Evolutionary conservation across 2,797 vertebrate species (phyloP), one percentile per base, ranked within the genome.

Genomic region (Neopelma chrysocephalum): DNA sequence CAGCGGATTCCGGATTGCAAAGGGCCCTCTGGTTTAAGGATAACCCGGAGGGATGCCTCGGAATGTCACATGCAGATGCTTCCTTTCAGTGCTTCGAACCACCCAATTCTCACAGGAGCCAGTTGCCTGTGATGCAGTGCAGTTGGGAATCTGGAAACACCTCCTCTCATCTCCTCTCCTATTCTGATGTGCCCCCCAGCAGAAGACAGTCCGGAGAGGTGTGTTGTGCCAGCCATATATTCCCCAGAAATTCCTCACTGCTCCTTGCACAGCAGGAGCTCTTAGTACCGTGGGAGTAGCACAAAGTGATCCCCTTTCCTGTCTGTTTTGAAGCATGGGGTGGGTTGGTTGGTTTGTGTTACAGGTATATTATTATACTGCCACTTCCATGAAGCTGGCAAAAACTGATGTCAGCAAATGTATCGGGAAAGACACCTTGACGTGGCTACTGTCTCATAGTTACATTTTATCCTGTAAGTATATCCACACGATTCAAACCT

Each of bases 51-150:
- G n/a, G 18, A 26, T 61, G n/a, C 81, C 62, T 75, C 4, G 2
- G 76, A 94, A 78, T 40, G 50, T 57, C 62, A 51, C 5, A 8
- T 2, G 3, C 65, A 19, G 18, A 25, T 6, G 1, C 23, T 90
- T 92, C 56, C 56, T 72, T 72, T 58, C 31, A 18, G 42, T 66
- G 26, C 93, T 91, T 87, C 4, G 5, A 66, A 82, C 66, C 51
- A 72, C 12, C 9, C 15, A 6, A 13, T 87, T 92, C 93, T 93
- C 81, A 87, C 56, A 90, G 77, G 71, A 89, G 51, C 15, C 15
- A 62, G 31, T 53, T 91, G 58, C 64, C 75, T 50, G 2, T 25
- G 76, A 50, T 50, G 27, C 61, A 72, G 7, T 50, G 47, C 38
- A 76, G 21, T 34, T 84, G 70, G 25, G 58, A 94, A 72, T 61